Percentiles rank a stretch among this genome's conserved stretches.
Conservation (phyloP, 2,797 vertebrate species). For the Chiroxiphia lanceolata region DNA sequence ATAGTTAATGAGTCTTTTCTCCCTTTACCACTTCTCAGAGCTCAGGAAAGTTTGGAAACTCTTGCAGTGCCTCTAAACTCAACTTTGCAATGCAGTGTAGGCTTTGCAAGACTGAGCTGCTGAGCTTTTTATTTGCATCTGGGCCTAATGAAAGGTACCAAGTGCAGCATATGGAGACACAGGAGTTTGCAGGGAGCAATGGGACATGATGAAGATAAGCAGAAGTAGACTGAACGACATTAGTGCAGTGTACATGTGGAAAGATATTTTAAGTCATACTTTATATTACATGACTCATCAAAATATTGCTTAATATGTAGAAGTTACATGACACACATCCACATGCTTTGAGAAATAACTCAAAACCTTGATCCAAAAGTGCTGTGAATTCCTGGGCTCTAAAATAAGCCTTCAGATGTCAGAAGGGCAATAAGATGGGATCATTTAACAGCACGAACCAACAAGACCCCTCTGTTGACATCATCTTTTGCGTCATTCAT, state of each 20-base stretch:
- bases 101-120: neutral
- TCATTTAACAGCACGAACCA: neutral
- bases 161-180: neutral
- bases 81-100: neutral
- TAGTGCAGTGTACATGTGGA: neutral
- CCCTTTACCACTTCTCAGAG: neutral
- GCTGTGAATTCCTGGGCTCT: neutral
- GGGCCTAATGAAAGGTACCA: neutral
- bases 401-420: neutral
- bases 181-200: neutral
- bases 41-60: neutral
- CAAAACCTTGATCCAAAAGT: neutral
- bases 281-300: slow-evolving; percentile 25
- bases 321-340: slow-evolving; percentile 1
- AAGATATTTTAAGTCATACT: slow-evolving; percentile 31
- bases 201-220: neutral
- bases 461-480: neutral
- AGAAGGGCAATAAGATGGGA: neutral
- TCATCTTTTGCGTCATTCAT: neutral
- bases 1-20: neutral
- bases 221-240: neutral
- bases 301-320: slow-evolving; percentile 1
- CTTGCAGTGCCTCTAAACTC: neutral
- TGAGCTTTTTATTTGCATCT: neutral
- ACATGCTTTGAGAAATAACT: neutral